phyloP scores from a whole-genome alignment of 2,113 vertebrate genomes.

The Chaenocephalus aceratus region DNA sequence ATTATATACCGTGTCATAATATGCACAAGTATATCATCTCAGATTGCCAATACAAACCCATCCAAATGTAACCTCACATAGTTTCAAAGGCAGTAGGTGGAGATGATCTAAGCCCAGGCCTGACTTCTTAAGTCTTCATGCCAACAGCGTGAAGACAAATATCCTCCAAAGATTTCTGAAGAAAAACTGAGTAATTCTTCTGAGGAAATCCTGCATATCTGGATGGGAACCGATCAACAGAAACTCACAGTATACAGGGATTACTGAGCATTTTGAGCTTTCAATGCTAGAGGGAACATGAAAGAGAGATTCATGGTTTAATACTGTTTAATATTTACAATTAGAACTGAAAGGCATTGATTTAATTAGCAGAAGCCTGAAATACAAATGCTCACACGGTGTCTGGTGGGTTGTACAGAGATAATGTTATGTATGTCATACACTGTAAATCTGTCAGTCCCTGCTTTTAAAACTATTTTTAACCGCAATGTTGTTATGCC shows the following conservation, averaged over 20 bases:
- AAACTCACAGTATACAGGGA: neutral
- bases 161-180: neutral
- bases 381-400: neutral
- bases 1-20: too few relatives aligned
- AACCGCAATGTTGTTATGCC: neutral
- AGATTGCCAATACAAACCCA: neutral
- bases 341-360: neutral
- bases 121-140: neutral
- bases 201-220: neutral
- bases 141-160: neutral
- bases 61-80: neutral
- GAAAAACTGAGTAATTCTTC: neutral
- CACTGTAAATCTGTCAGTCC: constrained; percentile 62
- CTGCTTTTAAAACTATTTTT: constrained; percentile 50
- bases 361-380: neutral
- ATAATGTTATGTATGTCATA: constrained; percentile 36
- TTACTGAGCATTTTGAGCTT: too few relatives aligned
- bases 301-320: neutral
- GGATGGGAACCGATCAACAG: neutral
- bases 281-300: neutral
- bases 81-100: neutral
- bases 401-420: constrained; percentile 6
- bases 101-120: neutral
- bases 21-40: neutral
- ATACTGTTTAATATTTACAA: neutral